These are phyloP conservation scores for Phalera bucephala DNA, from an alignment of 2,888 invertebrate genomes.

Conservation along the genomic window DNA sequence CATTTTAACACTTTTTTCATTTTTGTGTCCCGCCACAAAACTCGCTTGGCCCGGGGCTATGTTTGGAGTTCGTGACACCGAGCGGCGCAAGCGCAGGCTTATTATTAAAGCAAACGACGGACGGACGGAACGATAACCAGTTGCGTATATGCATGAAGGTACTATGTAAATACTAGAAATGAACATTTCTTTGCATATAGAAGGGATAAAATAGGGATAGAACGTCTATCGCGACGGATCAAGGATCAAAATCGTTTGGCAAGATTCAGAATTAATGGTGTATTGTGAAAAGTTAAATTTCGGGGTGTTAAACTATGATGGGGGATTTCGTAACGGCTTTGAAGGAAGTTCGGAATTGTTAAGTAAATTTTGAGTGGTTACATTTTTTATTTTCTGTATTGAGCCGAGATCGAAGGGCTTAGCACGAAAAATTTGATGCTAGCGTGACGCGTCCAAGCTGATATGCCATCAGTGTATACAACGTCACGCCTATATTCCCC, in stretches of 20 bases:
- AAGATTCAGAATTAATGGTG: neutral
- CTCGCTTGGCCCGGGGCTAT: constrained; percentile 50
- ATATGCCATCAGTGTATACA: too few relatives aligned
- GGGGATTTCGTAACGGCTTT: neutral
- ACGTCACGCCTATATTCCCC: too few relatives aligned
- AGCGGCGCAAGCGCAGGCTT: constrained; percentile 64
- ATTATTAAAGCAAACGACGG: constrained; percentile 78
- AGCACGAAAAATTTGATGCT: too few relatives aligned
- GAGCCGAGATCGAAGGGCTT: too few relatives aligned
- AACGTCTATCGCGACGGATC: constrained; percentile 4
- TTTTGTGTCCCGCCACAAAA: constrained; percentile 42
- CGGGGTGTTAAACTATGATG: constrained; percentile 1
- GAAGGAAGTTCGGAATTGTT: neutral
- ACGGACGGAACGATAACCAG: constrained; percentile 72
- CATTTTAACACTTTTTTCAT: constrained; percentile 51
- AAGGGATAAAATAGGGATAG: constrained; percentile 7
- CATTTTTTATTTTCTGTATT: too few relatives aligned
- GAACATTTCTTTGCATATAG: constrained; percentile 29
- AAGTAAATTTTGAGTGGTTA: too few relatives aligned
- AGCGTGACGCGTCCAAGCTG: too few relatives aligned
- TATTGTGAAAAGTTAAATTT: neutral
- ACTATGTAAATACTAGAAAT: constrained; percentile 69
- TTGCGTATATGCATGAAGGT: constrained; percentile 72
- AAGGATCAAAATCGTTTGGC: constrained; percentile 3
- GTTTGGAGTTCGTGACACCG: constrained; percentile 78